Evolutionary conservation across 2,888 invertebrate genomes (phyloP).

Genomic region (Theretra japonica): DNA sequence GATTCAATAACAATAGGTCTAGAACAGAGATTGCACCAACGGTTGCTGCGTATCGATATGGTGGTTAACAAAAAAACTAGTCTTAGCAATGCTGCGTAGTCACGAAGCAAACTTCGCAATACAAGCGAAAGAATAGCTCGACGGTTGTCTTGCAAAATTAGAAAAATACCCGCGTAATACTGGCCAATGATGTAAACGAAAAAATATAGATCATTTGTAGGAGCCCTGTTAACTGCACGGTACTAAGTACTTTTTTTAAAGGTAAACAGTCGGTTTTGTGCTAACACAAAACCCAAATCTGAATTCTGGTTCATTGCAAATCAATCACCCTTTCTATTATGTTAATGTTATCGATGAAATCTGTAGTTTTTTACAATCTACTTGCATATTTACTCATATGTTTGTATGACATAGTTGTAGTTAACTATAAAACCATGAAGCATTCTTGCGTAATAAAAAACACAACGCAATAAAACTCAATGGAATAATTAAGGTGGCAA

Average conservation of each 20-base stretch:
- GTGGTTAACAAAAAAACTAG: constrained; percentile 54
- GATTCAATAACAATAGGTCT: constrained; percentile 57
- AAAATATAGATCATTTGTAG: not conserved
- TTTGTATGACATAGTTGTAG: too few species aligned
- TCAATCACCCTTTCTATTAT: too few species aligned
- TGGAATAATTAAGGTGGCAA: constrained; percentile 13
- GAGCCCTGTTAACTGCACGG: too few species aligned
- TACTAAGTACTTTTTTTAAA: too few species aligned
- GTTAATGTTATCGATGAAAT: too few species aligned
- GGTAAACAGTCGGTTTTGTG: too few species aligned
- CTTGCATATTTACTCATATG: too few species aligned
- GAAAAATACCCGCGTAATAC: constrained; percentile 41
- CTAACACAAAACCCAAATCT: too few species aligned
- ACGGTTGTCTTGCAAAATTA: constrained; percentile 47
- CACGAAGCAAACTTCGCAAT: constrained; percentile 58
- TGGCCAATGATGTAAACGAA: constrained; percentile 41
- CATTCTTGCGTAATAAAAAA: not conserved
- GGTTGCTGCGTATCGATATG: constrained; percentile 60
- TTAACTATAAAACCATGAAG: not conserved
- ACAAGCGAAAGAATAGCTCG: constrained; percentile 38
- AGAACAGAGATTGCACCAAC: constrained; percentile 56
- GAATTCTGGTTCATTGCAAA: too few species aligned
- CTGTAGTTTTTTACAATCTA: too few species aligned
- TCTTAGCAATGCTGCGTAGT: constrained; percentile 58
- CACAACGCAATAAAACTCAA: constrained; percentile 1